Conservation (phyloP, 37 sponge, comb jelly and placozoan genomes). For the Crambe crambe region DNA sequence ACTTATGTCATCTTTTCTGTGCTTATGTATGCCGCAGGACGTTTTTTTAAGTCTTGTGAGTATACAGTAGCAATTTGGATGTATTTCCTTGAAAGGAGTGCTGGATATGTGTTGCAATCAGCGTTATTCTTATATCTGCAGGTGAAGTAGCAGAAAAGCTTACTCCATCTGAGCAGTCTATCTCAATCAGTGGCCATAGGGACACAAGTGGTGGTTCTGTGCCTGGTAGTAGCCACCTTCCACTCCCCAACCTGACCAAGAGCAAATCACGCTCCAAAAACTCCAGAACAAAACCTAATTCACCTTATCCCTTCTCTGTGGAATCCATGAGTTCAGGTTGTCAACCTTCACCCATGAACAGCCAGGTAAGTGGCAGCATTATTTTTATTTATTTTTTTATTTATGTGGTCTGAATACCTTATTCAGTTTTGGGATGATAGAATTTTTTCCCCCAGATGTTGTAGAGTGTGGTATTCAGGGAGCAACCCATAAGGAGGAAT, state of each 20-base stretch:
- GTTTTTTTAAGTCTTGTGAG: no score
- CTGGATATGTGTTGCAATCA: neutral
- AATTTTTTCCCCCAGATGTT: no score
- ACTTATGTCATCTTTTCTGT: no score
- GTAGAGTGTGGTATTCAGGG: no score
- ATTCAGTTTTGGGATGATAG: no score
- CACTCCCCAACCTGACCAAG: neutral
- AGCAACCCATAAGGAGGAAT: no score
- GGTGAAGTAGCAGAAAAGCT: neutral
- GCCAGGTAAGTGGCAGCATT: constrained; percentile 32
- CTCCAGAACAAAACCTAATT: neutral
- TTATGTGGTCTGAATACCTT: no score
- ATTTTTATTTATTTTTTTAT: no score
- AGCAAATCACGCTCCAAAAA: neutral
- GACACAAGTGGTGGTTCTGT: no score
- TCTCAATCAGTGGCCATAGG: neutral
- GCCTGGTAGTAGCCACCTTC: neutral
- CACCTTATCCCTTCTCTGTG: constrained; percentile 24
- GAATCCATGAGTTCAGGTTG: constrained; percentile 31
- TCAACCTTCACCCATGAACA: constrained; percentile 21
- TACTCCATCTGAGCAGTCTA: neutral
- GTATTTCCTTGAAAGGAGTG: neutral
- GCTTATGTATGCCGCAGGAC: no score
- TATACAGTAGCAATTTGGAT: neutral
- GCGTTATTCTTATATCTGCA: neutral